Evolutionary conservation across 2,113 vertebrate species (phyloP), one percentile per base, ranked within the genome.

Genomic region (Acrocephalus arundinaceus): DNA sequence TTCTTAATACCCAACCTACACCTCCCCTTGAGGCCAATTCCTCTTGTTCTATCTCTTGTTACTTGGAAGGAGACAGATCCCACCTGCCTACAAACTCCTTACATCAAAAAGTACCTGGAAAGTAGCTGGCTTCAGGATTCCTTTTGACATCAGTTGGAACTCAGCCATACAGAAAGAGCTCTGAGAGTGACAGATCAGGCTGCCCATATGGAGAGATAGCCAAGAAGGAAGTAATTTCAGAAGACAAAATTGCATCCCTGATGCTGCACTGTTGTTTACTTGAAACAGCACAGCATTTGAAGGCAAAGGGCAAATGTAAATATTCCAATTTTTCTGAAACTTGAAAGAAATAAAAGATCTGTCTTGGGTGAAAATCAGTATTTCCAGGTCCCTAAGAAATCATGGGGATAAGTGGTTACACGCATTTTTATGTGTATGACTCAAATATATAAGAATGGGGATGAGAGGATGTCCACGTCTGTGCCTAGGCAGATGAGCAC

Each of bases 341-440:
- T 54, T 77, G 24, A 62, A 66, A 66, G 13, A 51, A 79, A 78
- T 55, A 21, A 35, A 43, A 83, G 13, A 61, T 45, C 54, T 63
- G 9, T 78, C 77, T 79, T 75, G 57, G 22, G 74, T 75, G 24
- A 55, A 87, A 92, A 84, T 28, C 46, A 30, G n/a, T 39, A 72
- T 11, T 72, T 75, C 45, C 27, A 72, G 21, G 19, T 59, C n/a
- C 16, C 45, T 67, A n/a, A 31, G 57, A 92, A 81, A 80, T 70
- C 30, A 39, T 0, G 5, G 23, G 17, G 63, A 72, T 45, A 71
- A 68, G 52, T 0, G 0, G 6, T 46, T 65, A 45, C 33, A 41
- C 5, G 15, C 24, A 19, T 45, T 77, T 90, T 39, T 59, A 46
- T 63, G 20, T 52, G 7, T 18, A 39, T 65, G 24, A 48, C 31